Evolutionary conservation across 2,888 invertebrate species (phyloP).

Genomic region (Habroteleia sp.): DNA sequence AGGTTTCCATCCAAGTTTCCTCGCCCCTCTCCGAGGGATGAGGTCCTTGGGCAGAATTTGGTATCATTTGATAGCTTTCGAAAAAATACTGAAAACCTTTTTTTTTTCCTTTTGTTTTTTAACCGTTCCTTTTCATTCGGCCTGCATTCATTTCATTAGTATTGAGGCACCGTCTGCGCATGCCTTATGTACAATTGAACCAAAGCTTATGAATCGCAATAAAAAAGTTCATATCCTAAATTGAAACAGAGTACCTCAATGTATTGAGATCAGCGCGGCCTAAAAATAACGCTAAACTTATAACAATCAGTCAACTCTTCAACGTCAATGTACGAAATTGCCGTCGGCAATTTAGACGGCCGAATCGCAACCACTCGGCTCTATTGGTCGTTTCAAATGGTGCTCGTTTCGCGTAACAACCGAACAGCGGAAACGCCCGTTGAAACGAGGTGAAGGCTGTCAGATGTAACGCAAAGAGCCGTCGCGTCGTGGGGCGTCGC

Average conservation of each 20-base stretch:
- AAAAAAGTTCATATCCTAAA: no score
- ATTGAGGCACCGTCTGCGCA: no score
- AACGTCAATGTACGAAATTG: constrained; percentile 40
- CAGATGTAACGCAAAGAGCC: constrained; percentile 66
- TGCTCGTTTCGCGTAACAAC: constrained; percentile 36
- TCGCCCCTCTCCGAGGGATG: no score
- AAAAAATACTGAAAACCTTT: no score
- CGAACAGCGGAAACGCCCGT: constrained; percentile 77
- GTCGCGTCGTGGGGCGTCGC: constrained; percentile 23
- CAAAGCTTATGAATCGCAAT: no score
- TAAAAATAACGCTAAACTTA: constrained; percentile 26
- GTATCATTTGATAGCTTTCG: no score
- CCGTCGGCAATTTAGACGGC: constrained; percentile 37
- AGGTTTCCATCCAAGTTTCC: no score
- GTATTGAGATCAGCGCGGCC: constrained; percentile 12
- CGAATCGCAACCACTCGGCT: constrained; percentile 46
- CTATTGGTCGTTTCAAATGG: constrained; percentile 45
- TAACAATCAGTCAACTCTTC: constrained; percentile 17
- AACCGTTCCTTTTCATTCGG: no score
- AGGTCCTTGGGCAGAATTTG: no score
- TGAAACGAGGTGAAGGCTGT: constrained; percentile 80
- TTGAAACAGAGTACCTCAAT: not conserved
- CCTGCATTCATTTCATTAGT: no score
- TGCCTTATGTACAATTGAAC: no score
- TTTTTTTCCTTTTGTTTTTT: no score